Percentiles rank a stretch among this genome's conserved stretches.
Conservation (phyloP, 2,113 vertebrate species). For the Alethe diademata region DNA sequence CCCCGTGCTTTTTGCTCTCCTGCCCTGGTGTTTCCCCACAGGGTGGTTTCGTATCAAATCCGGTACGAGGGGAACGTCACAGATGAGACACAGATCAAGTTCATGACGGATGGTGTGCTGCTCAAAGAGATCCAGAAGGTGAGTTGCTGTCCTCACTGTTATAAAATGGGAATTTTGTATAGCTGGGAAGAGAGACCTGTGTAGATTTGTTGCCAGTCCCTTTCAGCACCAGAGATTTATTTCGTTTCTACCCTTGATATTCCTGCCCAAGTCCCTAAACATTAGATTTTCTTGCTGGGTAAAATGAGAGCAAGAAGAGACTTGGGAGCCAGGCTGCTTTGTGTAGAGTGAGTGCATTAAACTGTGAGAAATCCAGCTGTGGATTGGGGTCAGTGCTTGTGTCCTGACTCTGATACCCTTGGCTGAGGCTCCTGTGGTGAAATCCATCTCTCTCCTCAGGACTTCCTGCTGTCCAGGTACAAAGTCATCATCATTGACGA, state of each 20-base stretch:
- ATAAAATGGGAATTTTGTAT: fast-evolving
- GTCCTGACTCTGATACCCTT: neutral
- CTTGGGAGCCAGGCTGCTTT: fast-evolving
- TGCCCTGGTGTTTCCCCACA: constrained; percentile 26
- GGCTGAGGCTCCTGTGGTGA: neutral
- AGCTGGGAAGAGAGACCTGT: neutral
- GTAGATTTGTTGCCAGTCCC: neutral
- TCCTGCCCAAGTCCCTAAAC: neutral
- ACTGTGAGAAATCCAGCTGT: fast-evolving
- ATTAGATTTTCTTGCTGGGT: neutral
- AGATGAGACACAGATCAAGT: constrained; percentile 90
- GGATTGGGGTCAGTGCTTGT: neutral
- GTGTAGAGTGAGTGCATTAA: fast-evolving
- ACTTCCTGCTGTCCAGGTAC: constrained; percentile 91
- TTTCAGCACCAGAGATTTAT: neutral
- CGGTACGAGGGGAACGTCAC: constrained; percentile 94
- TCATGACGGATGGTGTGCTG: constrained; percentile 96
- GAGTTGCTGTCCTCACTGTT: neutral
- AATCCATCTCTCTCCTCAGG: constrained; percentile 62
- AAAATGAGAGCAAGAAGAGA: neutral
- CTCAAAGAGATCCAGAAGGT: constrained; percentile 97
- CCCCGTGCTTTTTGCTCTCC: neutral
- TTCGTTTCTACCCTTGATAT: neutral
- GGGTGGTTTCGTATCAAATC: constrained; percentile 94
- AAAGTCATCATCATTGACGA: constrained; percentile 90